A percentile compares a stretch with the other conserved stretches of the same genome.
phyloP scores from a whole-genome alignment of 1,140 invertebrate species.

The Tetragonula clypearis region DNA sequence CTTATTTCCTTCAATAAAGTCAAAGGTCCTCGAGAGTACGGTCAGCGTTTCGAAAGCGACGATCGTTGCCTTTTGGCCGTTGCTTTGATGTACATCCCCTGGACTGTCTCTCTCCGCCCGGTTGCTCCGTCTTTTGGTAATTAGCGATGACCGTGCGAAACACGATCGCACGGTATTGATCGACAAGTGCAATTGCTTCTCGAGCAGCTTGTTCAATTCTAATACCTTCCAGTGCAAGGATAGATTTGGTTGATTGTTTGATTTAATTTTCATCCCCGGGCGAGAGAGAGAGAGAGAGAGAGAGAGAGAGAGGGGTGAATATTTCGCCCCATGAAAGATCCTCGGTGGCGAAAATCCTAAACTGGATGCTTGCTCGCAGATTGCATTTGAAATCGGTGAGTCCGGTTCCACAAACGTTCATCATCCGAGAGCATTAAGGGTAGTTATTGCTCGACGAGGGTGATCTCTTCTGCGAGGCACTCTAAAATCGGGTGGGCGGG shows the following conservation, averaged over 20 bases:
- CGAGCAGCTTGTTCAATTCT: background rate
- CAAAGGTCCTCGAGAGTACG: conserved; percentile 55
- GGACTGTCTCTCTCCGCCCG: background rate
- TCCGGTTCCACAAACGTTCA: background rate
- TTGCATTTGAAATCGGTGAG: too few species aligned
- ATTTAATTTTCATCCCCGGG: too few species aligned
- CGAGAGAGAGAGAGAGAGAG: too few species aligned
- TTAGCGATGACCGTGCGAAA: background rate
- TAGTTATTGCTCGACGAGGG: conserved; percentile 1
- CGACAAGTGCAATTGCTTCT: too few species aligned
- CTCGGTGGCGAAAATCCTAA: too few species aligned
- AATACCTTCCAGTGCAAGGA: background rate
- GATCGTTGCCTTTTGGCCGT: conserved; percentile 15
- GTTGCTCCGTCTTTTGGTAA: background rate
- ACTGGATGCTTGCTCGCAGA: too few species aligned
- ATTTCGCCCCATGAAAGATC: too few species aligned
- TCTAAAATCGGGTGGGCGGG: background rate
- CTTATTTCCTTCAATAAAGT: conserved; percentile 59
- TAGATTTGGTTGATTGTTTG: too few species aligned
- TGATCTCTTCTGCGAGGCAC: background rate
- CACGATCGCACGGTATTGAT: background rate
- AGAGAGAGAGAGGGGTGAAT: too few species aligned
- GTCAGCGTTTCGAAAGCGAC: conserved; percentile 27
- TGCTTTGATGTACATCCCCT: background rate
- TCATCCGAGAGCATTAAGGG: background rate